Evolutionary conservation across 1,140 invertebrate genomes (phyloP), one percentile per base, ranked within the genome.

Genomic region (Macrobrachium nipponense): DNA sequence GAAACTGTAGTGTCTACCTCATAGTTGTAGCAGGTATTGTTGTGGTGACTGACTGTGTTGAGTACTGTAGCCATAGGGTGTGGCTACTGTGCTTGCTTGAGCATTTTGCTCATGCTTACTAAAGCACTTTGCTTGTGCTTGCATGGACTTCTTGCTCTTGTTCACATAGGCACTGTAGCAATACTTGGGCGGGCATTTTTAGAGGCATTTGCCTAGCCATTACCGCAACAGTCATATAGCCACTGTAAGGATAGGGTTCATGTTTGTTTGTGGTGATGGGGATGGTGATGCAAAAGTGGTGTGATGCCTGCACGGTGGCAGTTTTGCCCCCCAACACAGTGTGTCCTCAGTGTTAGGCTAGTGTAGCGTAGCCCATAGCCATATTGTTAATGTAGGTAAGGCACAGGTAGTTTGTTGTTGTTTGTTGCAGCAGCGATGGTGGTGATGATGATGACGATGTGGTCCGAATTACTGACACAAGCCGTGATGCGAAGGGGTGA

Each of bases 1-100:
- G 84, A 62, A 86, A 80, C 77, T 86, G 84, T 86, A 86, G 84
- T 86, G 84, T 86, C 84, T 86, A 86, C 84, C 84, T 86, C 84
- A 86, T 86, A 86, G 84, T 86, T 86, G 82, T 86, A 86, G 66
- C 18, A 36, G 80, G 20, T 23, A 27, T 36, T 58, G 61, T 64
- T 64, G 23, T 72, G 66, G 51, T 51, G 51, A 51, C 51, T 44
- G 73, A 58, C 73, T 44, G 73, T 58, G 27, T 51, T 51, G 51
- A 51, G 51, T 51, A 51, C 51, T 51, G 51, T 51, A 51, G 51
- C 51, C 51, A 51, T 51, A 51, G 51, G 51, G 51, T 51, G 51
- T 51, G 51, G 51, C 51, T 10, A 51, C 51, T 51, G 51, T 51
- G 51, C 51, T 51, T 51, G 51, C 51, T 51, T 51, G 51, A 51